Percentiles rank a stretch among this genome's conserved stretches.
These are phyloP conservation scores for Halichoeres trimaculatus DNA, from an alignment of 2,113 vertebrate species.

Conservation along the genomic window DNA sequence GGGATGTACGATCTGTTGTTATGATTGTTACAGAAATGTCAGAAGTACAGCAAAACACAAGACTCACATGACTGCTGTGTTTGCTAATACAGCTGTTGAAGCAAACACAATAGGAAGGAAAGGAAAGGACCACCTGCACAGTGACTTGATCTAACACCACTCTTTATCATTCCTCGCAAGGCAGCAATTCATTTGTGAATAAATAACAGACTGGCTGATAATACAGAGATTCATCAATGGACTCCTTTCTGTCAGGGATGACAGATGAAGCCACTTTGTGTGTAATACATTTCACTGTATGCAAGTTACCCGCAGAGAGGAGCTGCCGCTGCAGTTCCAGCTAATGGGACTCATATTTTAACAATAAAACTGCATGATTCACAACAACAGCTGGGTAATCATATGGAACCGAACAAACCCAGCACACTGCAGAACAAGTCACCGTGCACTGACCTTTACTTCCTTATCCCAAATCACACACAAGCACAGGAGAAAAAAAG, in stretches of 20 bases:
- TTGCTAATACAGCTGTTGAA: constrained; percentile 59
- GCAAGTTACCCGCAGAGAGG: constrained; percentile 35
- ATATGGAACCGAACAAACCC: constrained; percentile 58
- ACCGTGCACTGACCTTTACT: constrained; percentile 76
- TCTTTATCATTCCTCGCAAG: constrained; percentile 37
- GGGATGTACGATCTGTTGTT: constrained; percentile 34
- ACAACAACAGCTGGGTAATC: constrained; percentile 64
- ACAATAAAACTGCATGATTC: constrained; percentile 56
- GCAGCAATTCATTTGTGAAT: constrained; percentile 54
- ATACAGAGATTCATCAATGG: constrained; percentile 62
- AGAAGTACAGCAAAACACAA: constrained; percentile 46
- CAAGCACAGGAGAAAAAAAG: constrained; percentile 41
- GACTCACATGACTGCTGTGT: constrained; percentile 52
- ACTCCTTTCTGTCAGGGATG: constrained; percentile 54
- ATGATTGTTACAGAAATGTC: constrained; percentile 35
- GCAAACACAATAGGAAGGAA: constrained; percentile 75
- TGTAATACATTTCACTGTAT: constrained; percentile 45
- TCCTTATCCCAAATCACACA: constrained; percentile 73
- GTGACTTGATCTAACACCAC: constrained; percentile 69
- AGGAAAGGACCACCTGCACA: constrained; percentile 76
- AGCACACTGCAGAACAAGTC: constrained; percentile 73
- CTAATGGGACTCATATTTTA: constrained; percentile 62
- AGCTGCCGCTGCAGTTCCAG: constrained; percentile 53
- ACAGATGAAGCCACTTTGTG: constrained; percentile 54
- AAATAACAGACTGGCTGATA: constrained; percentile 55